phyloP scores from a whole-genome alignment of 1,140 invertebrate genomes.

The Drosophila nigrodunni region DNA sequence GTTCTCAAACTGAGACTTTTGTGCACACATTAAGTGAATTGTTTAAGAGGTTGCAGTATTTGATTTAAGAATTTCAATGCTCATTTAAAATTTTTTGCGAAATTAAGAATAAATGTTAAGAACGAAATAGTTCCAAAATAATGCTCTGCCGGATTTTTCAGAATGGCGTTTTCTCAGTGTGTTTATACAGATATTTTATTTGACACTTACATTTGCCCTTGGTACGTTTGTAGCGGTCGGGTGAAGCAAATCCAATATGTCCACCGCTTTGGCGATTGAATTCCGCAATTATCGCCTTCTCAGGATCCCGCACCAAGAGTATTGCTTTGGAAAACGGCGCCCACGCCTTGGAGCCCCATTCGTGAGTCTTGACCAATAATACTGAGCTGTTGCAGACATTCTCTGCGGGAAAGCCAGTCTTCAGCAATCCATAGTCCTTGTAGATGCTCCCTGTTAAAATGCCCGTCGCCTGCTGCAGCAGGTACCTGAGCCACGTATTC shows the following conservation, averaged over 20 bases:
- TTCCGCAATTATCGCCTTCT: constrained; percentile 89
- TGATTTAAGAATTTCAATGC: too few relatives aligned
- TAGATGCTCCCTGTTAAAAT: constrained; percentile 91
- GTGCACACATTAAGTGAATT: too few relatives aligned
- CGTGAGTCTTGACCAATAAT: constrained; percentile 92
- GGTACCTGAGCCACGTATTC: constrained; percentile 92
- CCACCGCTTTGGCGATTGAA: constrained; percentile 90
- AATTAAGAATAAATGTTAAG: too few relatives aligned
- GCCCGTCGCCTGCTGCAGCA: constrained; percentile 91
- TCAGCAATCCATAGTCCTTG: constrained; percentile 90
- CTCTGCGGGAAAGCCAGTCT: constrained; percentile 92
- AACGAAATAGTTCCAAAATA: too few relatives aligned
- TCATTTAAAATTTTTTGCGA: too few relatives aligned
- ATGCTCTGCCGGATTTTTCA: too few relatives aligned
- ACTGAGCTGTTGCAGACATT: constrained; percentile 90
- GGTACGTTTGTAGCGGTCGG: constrained; percentile 87
- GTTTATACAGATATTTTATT: too few relatives aligned
- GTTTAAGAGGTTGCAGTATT: too few relatives aligned
- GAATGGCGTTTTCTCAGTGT: too few relatives aligned
- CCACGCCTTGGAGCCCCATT: constrained; percentile 87
- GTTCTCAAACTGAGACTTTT: too few relatives aligned
- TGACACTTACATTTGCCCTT: constrained; percentile 87
- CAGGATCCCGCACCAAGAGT: constrained; percentile 89
- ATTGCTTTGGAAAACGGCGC: constrained; percentile 88
- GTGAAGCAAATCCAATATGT: constrained; percentile 89